Evolutionary conservation across 2,888 invertebrate genomes (phyloP).

Genomic region (Luffia ferchaultella): DNA sequence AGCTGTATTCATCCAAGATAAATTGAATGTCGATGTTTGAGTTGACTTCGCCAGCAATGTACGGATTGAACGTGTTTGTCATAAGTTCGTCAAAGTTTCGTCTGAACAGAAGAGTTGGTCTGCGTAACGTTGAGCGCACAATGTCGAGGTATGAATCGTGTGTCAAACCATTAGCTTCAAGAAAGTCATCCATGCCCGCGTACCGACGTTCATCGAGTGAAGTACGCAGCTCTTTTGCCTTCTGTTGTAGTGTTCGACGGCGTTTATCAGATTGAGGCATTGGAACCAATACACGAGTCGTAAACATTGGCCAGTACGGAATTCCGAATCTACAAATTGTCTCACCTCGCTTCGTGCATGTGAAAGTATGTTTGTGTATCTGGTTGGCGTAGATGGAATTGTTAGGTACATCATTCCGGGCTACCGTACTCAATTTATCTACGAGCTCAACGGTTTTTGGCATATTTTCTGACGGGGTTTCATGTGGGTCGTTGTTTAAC

Average conservation of each 20-base stretch:
- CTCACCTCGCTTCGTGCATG: constrained; percentile 24
- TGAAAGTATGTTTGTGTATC: too few relatives aligned
- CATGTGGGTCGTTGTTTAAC: constrained; percentile 29
- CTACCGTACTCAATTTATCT: constrained; percentile 25
- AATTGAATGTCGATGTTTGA: too few relatives aligned
- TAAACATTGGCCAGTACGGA: constrained; percentile 26
- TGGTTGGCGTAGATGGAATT: constrained; percentile 20
- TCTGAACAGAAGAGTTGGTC: constrained; percentile 15
- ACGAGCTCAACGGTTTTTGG: constrained; percentile 24
- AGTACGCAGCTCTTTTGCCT: constrained; percentile 21
- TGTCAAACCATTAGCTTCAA: constrained; percentile 18
- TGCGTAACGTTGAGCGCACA: constrained; percentile 5
- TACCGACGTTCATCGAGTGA: constrained; percentile 21
- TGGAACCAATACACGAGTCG: constrained; percentile 24
- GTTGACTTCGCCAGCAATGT: constrained; percentile 23
- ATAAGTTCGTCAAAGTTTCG: constrained; percentile 26
- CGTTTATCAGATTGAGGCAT: constrained; percentile 25
- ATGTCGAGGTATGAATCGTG: constrained; percentile 18
- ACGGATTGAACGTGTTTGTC: constrained; percentile 31
- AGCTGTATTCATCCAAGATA: too few relatives aligned
- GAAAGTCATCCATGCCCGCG: constrained; percentile 24
- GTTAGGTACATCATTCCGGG: constrained; percentile 21
- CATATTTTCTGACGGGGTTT: constrained; percentile 25
- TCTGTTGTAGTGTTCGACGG: constrained; percentile 19
- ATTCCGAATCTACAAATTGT: constrained; percentile 24